Conservation (phyloP, 1,140 invertebrate genomes). For the Drosophila novamexicana region DNA sequence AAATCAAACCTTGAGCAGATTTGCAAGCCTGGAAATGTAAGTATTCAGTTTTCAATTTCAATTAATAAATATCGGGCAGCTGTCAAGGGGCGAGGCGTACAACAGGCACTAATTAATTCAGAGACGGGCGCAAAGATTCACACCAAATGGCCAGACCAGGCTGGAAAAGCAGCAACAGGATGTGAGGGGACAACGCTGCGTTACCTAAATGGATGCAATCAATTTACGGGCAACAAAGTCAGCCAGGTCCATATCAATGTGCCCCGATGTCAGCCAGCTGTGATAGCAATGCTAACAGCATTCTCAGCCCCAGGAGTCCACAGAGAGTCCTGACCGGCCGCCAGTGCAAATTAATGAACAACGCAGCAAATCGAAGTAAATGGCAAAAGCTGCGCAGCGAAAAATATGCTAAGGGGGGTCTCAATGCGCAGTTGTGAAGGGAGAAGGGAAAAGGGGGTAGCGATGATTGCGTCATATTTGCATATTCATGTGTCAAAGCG, state of each 20-base stretch:
- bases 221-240: slow-evolving; percentile 75
- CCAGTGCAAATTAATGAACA: slow-evolving; percentile 74
- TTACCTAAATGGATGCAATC: slow-evolving; percentile 74
- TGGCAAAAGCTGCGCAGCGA: slow-evolving; percentile 24
- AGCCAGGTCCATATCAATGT: slow-evolving; percentile 62
- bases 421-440: neutral
- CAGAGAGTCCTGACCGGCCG: neutral
- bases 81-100: slow-evolving; percentile 5
- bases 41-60: slow-evolving; percentile 34
- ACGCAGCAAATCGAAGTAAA: slow-evolving; percentile 63
- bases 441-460: slow-evolving; percentile 7
- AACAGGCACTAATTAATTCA: slow-evolving; percentile 68
- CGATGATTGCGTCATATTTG: slow-evolving; percentile 70
- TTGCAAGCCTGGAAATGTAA: neutral
- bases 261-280: slow-evolving; percentile 45
- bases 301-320: slow-evolving; percentile 5
- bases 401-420: neutral
- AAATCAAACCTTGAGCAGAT: neutral
- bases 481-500: slow-evolving; percentile 69
- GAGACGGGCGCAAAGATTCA: slow-evolving; percentile 71
- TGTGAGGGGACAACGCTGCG: slow-evolving; percentile 8
- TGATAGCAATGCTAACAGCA: slow-evolving; percentile 36
- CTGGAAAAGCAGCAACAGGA: neutral
- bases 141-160: slow-evolving; percentile 34
- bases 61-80: slow-evolving; percentile 34